phyloP scores from a whole-genome alignment of 2,113 vertebrate species.

The Glaucidium brasilianum region DNA sequence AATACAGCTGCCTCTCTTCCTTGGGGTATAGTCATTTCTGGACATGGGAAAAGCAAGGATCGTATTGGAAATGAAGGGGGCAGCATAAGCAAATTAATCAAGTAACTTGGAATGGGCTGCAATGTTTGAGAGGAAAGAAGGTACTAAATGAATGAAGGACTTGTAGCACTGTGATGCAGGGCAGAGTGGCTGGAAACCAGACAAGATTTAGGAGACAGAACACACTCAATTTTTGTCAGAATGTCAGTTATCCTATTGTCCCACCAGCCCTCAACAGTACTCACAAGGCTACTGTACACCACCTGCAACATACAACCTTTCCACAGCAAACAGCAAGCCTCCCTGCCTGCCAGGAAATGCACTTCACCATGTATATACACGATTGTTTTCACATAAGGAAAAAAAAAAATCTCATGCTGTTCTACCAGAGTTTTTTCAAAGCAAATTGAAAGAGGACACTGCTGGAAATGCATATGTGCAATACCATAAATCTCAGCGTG shows the following conservation, averaged over 20 bases:
- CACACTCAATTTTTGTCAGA: background rate
- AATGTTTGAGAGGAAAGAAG: background rate
- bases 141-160: background rate
- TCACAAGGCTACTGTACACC: background rate
- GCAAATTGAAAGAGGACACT: background rate
- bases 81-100: constrained; percentile 56
- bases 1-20: background rate
- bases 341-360: background rate
- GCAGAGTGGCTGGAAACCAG: background rate
- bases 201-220: background rate
- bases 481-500: background rate
- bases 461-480: background rate
- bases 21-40: background rate
- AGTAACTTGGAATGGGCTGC: background rate
- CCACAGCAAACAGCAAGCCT: background rate
- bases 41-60: background rate
- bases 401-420: background rate
- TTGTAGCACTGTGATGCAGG: background rate
- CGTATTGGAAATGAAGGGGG: background rate
- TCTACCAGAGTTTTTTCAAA: background rate
- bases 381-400: background rate
- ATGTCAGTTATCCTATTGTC: background rate
- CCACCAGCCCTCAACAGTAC: background rate
- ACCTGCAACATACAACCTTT: background rate
- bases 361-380: background rate